A percentile compares a stretch with the other conserved stretches of the same genome.
phyloP scores from a whole-genome alignment of 2,888 invertebrate genomes.

The Phalera bucephala region DNA sequence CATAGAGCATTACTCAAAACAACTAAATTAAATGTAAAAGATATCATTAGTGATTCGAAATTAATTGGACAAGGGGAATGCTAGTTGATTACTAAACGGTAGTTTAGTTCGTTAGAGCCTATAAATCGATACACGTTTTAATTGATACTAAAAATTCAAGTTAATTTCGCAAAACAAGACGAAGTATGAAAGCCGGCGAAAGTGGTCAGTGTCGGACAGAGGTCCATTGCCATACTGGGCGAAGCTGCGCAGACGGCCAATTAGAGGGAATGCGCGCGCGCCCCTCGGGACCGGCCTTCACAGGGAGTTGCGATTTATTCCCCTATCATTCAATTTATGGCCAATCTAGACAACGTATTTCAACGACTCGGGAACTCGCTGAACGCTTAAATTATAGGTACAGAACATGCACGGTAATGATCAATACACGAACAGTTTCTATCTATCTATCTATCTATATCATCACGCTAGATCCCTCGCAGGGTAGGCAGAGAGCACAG shows the following conservation, averaged over 20 bases:
- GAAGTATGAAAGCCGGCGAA: slow-evolving; percentile 54
- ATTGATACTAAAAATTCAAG: slow-evolving; percentile 28
- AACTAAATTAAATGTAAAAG: slow-evolving; percentile 9
- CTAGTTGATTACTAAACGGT: background rate
- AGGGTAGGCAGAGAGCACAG: too few relatives aligned
- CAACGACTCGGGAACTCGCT: slow-evolving; percentile 7
- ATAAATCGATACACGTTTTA: slow-evolving; percentile 11
- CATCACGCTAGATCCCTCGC: too few relatives aligned
- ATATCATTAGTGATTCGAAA: background rate
- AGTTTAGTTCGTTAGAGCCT: background rate
- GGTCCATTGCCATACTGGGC: slow-evolving; percentile 61
- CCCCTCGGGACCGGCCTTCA: slow-evolving; percentile 50
- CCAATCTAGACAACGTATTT: slow-evolving; percentile 6
- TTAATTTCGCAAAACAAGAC: slow-evolving; percentile 34
- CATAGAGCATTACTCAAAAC: slow-evolving; percentile 14
- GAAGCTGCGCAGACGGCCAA: slow-evolving; percentile 65
- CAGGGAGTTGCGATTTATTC: slow-evolving; percentile 58
- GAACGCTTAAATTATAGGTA: background rate
- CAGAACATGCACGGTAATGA: background rate
- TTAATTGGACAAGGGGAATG: background rate
- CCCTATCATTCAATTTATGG: slow-evolving; percentile 28
- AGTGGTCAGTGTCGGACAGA: slow-evolving; percentile 60
- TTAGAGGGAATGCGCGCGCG: slow-evolving; percentile 73
- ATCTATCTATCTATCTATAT: too few relatives aligned
- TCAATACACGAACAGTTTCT: background rate